Percentiles rank a stretch among this genome's conserved stretches.
phyloP scores from a whole-genome alignment of 2,888 invertebrate genomes.

The Margaritifera margaritifera region DNA sequence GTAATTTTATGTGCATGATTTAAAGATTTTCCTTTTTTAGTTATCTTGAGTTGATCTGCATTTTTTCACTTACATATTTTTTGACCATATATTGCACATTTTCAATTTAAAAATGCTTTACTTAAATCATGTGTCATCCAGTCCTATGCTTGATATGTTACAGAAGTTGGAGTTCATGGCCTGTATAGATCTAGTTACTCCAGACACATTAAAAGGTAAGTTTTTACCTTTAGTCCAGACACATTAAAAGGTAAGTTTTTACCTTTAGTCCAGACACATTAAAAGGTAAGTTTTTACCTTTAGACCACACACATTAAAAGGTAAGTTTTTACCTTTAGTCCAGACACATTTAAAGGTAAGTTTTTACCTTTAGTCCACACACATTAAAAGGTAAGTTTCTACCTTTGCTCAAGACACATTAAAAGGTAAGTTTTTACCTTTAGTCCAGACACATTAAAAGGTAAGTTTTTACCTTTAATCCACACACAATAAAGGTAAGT shows the following conservation, averaged over 20 bases:
- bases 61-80: no score
- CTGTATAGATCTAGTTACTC: conserved; percentile 65
- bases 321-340: conserved; percentile 32
- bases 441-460: conserved; percentile 21
- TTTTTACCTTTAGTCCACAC: neutral
- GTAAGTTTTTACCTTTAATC: no score
- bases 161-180: conserved; percentile 69
- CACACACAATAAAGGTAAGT: neutral
- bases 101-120: neutral
- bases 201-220: conserved; percentile 66
- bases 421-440: conserved; percentile 13
- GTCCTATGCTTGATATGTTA: conserved; percentile 25
- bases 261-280: neutral
- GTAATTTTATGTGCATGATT: no score
- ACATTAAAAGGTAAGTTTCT: neutral
- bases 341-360: neutral
- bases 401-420: neutral
- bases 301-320: conserved; percentile 39
- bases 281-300: conserved; percentile 54
- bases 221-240: neutral
- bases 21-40: no score
- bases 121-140: neutral
- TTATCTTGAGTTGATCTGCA: no score
- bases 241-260: conserved; percentile 53
- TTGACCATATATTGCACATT: no score